Conservation (phyloP, 2,797 vertebrate genomes). For the Acridotheres tristis region DNA sequence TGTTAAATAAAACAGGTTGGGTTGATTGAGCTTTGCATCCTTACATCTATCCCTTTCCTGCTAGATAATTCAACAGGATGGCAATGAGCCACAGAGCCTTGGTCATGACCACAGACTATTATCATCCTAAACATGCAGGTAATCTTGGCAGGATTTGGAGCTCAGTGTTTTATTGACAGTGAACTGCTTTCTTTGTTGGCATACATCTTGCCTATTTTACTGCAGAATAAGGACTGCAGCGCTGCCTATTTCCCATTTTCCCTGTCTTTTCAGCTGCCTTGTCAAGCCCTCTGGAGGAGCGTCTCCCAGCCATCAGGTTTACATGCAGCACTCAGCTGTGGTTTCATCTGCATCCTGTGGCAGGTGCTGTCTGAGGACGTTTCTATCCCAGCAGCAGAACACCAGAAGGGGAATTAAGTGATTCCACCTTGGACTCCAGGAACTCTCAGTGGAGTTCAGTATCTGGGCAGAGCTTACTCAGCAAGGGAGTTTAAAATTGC, state of each 20-base stretch:
- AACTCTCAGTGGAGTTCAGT: neutral
- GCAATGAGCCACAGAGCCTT: neutral
- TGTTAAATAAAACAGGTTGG: neutral
- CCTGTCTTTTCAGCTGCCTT: neutral
- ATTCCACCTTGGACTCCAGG: constrained; percentile 18
- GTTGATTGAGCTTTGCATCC: neutral
- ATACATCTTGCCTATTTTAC: neutral
- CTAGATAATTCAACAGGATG: neutral
- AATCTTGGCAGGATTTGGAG: neutral
- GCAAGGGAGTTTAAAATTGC: constrained; percentile 51
- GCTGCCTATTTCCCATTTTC: neutral
- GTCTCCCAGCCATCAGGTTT: neutral
- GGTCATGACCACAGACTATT: neutral
- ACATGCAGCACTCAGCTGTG: neutral
- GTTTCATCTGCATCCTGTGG: neutral
- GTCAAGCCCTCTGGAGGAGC: neutral
- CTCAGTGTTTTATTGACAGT: neutral
- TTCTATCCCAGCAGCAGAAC: neutral
- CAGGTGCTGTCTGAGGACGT: constrained; percentile 24
- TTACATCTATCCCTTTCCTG: neutral
- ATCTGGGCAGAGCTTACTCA: constrained; percentile 26
- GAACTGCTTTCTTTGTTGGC: neutral
- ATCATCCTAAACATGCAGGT: neutral
- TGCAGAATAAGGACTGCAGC: neutral
- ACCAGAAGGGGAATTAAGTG: neutral